phyloP scores from a whole-genome alignment of 2,797 vertebrate species.

The Calcarius lapponicus region DNA sequence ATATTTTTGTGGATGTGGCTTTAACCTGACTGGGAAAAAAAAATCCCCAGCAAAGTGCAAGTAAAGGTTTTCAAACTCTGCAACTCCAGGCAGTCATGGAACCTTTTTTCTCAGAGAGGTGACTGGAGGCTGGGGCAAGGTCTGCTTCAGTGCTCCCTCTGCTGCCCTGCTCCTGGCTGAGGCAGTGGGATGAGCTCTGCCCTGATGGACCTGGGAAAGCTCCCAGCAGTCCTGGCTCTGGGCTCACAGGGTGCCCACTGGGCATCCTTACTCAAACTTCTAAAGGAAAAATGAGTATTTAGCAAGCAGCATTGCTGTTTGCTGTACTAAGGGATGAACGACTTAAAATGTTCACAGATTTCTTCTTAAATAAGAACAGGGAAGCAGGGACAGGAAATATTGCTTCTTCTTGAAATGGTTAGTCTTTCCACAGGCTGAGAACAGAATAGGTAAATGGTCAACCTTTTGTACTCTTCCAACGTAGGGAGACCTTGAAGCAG shows the following conservation, averaged over 20 bases:
- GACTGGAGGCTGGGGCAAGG: background rate
- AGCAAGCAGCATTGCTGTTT: background rate
- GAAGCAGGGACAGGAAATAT: background rate
- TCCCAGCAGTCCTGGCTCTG: background rate
- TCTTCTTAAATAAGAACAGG: slow-evolving; percentile 50
- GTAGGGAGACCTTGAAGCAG: background rate
- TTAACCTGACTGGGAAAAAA: background rate
- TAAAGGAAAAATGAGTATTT: background rate
- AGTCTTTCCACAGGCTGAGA: background rate
- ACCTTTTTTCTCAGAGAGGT: background rate
- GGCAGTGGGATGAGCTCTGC: background rate
- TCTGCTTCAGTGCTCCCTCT: background rate
- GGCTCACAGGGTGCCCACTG: fast-evolving
- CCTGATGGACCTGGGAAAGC: background rate
- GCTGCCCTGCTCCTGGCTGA: background rate
- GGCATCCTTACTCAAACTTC: background rate
- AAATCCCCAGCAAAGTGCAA: background rate
- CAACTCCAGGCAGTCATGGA: background rate
- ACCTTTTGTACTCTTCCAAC: background rate
- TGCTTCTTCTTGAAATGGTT: background rate
- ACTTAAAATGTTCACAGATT: slow-evolving; percentile 60
- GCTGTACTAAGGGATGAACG: background rate
- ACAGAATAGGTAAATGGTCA: background rate
- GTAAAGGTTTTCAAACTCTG: background rate
- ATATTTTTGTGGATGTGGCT: background rate